Evolutionary conservation across 2,888 invertebrate genomes (phyloP).

Genomic region (Leptopilina drosophilae): DNA sequence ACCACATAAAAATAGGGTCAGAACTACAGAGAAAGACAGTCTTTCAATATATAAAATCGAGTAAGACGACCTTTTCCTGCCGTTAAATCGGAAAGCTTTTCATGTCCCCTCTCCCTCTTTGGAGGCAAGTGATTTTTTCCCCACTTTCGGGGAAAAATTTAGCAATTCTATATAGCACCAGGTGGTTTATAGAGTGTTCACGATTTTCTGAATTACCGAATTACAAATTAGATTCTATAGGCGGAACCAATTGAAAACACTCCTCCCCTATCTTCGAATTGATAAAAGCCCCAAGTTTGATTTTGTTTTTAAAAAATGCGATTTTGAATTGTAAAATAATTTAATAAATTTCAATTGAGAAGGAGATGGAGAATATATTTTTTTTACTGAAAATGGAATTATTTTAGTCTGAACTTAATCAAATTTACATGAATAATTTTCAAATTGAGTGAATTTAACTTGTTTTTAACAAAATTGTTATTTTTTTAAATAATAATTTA

Average conservation of each 20-base stretch:
- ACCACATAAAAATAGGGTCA: not conserved
- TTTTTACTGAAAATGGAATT: no score
- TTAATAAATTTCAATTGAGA: no score
- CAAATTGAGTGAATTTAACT: no score
- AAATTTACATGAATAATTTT: no score
- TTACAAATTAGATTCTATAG: constrained; percentile 62
- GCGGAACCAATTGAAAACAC: constrained; percentile 24
- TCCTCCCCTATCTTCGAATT: constrained; percentile 4
- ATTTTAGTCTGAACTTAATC: no score
- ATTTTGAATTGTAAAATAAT: no score
- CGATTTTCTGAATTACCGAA: constrained; percentile 65
- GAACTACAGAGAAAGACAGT: constrained; percentile 10
- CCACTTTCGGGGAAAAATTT: constrained; percentile 48
- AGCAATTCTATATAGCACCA: constrained; percentile 54
- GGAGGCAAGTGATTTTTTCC: constrained; percentile 29
- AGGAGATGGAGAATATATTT: no score
- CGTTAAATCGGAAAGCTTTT: constrained; percentile 29
- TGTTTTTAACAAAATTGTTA: no score
- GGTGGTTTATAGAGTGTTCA: constrained; percentile 55
- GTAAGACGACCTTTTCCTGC: constrained; percentile 18
- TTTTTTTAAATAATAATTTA: no score
- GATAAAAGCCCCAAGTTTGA: not conserved
- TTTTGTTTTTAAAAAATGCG: no score
- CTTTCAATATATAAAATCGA: constrained; percentile 25
- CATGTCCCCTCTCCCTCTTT: constrained; percentile 4